Base-by-base conservation (phyloP, 2,113 vertebrate species). In the Speoplatyrhinus poulsoni region DNA sequence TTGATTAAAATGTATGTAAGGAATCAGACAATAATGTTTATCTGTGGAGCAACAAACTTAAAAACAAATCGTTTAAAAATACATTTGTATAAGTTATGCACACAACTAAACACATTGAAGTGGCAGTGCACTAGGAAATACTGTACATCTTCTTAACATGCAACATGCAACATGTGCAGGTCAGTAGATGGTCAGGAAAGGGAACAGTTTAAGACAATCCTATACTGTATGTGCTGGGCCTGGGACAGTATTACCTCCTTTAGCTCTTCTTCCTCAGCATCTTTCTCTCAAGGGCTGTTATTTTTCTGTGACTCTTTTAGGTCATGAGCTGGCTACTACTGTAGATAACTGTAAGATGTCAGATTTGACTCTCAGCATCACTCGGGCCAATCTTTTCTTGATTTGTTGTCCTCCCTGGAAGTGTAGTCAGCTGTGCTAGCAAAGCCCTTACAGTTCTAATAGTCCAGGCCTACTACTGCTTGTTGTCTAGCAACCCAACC, bases 401-500 rank as follows among this genome's bases (percentile, higher is more conserved):
- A 9, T 53, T 46, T 17, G 9, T 12, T 26, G 36, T 32, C 46
- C 4, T 26, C 9, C 7, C 32, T 55, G 2, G 52, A 33, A 12
- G 16, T 15, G 26, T 16, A 62, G 32, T 81, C 65, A 48, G 73
- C 11, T 17, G 6, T 15, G 57, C 85, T 89, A 62, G 75, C 75
- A 73, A 93, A 93, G 63, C 83, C 77, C 72, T 52, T 55, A 67
- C 67, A 52, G n/a, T 64, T 49, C 19, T 79, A 12, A 46, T 58
- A 70, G 49, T 70, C 71, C 19, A 50, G 26, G 26, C 17, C 46
- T 71, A 50, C 7, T 65, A 75, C 15, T 82, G 57, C 60, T 85
- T 91, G 75, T 93, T 93, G 17, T 69, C 17, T 50, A 80, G 76
- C 11, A 80, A 50, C 9, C 56, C 79, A 19, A 26, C 54, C 12